A percentile compares a stretch with the other conserved stretches of the same genome.
Evolutionary conservation across 2,888 invertebrate species (phyloP).

Genomic region (Dromius quadrimaculatus): DNA sequence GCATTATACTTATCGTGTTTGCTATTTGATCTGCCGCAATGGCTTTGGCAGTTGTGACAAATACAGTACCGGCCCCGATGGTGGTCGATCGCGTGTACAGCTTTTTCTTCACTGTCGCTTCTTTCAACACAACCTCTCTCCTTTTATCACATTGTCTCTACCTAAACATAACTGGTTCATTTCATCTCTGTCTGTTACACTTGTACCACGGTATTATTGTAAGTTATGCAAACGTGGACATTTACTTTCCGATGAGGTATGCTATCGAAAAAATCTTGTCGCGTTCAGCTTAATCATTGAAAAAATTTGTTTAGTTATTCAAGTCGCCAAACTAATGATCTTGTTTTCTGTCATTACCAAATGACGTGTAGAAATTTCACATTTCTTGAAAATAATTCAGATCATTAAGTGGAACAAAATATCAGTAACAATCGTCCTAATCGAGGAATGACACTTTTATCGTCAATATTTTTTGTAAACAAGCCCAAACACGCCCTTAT

Average conservation of each 20-base stretch:
- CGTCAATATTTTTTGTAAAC: constrained; percentile 9
- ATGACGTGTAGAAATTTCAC: background rate
- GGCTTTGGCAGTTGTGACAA: constrained; percentile 60
- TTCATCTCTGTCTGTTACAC: constrained; percentile 21
- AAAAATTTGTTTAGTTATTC: constrained; percentile 25
- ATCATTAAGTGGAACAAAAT: too few species aligned
- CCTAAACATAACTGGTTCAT: constrained; percentile 1
- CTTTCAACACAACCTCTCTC: constrained; percentile 8
- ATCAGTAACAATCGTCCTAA: too few species aligned
- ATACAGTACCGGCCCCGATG: constrained; percentile 56
- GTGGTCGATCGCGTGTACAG: constrained; percentile 41
- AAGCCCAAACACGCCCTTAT: constrained; percentile 20
- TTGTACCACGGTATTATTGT: constrained; percentile 30
- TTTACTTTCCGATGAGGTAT: constrained; percentile 35
- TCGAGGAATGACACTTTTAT: constrained; percentile 12
- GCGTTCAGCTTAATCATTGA: constrained; percentile 26
- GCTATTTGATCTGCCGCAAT: constrained; percentile 65
- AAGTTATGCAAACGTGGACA: constrained; percentile 25
- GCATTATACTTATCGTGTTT: constrained; percentile 67
- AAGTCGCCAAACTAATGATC: constrained; percentile 12
- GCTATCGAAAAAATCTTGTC: constrained; percentile 30
- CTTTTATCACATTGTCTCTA: background rate
- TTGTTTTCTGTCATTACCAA: constrained; percentile 23
- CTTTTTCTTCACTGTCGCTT: constrained; percentile 30
- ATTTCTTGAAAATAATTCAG: background rate